phyloP scores from a whole-genome alignment of 2,797 vertebrate genomes.

The Channallabes apus region DNA sequence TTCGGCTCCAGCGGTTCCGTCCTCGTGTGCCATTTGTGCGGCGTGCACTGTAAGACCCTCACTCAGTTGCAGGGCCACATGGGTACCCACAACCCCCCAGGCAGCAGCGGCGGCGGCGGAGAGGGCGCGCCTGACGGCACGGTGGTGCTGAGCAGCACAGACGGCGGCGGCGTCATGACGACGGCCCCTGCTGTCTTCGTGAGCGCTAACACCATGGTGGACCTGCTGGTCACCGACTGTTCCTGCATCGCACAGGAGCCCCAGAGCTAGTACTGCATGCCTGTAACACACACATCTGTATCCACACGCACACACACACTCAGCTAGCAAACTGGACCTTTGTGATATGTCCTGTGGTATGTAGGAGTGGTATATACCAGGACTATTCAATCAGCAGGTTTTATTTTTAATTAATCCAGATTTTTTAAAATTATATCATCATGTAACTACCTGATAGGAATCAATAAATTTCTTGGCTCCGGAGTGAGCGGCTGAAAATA shows the following conservation, averaged over 20 bases:
- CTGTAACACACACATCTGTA: conserved; percentile 17
- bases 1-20: conserved; percentile 69
- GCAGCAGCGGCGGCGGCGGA: conserved; percentile 57
- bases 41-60: conserved; percentile 89
- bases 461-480: background rate
- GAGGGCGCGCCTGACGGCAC: conserved; percentile 63
- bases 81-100: conserved; percentile 74
- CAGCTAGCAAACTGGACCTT: conserved; percentile 19
- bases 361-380: conserved; percentile 34
- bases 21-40: conserved; percentile 85
- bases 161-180: conserved; percentile 61
- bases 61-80: conserved; percentile 90
- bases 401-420: background rate
- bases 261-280: conserved; percentile 76
- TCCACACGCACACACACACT: background rate
- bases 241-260: conserved; percentile 73
- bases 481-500: background rate
- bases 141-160: conserved; percentile 71
- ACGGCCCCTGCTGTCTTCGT: conserved; percentile 63
- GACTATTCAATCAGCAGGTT: background rate
- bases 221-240: conserved; percentile 78
- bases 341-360: conserved; percentile 8
- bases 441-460: background rate
- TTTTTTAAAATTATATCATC: background rate
- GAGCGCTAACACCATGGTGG: conserved; percentile 69